Evolutionary conservation across 2,888 invertebrate species (phyloP).

Genomic region (Dioctria rufipes): DNA sequence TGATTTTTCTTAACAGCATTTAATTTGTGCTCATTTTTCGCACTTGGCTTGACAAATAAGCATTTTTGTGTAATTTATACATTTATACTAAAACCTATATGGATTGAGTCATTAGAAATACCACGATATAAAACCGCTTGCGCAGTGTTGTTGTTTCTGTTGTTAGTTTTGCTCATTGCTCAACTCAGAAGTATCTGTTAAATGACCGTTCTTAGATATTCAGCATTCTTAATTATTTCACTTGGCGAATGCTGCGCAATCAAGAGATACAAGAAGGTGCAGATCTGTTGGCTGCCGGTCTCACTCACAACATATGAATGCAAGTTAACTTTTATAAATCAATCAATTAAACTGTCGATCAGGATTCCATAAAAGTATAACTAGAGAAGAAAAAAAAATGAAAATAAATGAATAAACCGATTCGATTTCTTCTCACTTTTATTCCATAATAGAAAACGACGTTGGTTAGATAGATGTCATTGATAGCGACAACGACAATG

Average conservation of each 20-base stretch:
- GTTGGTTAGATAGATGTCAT: constrained; percentile 2
- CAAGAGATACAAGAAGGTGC: not conserved
- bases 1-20: not conserved
- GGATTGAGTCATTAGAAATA: constrained; percentile 44
- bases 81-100: not conserved
- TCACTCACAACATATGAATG: constrained; percentile 38
- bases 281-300: not conserved
- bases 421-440: constrained; percentile 51
- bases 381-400: not conserved
- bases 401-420: constrained; percentile 49
- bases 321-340: constrained; percentile 54
- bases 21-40: constrained; percentile 45
- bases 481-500: not conserved
- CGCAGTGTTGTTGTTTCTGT: too few species aligned
- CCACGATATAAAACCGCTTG: not conserved
- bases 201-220: constrained; percentile 48
- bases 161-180: not conserved
- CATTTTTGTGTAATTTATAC: constrained; percentile 2
- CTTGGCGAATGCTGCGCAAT: not conserved
- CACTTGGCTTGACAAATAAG: constrained; percentile 43
- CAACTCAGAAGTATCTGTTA: constrained; percentile 35
- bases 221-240: constrained; percentile 49
- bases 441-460: constrained; percentile 28
- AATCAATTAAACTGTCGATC: constrained; percentile 55
- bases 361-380: constrained; percentile 50